These are phyloP conservation scores for Myzus persicae DNA, from an alignment of 1,140 invertebrate genomes.

Conservation along the genomic window DNA sequence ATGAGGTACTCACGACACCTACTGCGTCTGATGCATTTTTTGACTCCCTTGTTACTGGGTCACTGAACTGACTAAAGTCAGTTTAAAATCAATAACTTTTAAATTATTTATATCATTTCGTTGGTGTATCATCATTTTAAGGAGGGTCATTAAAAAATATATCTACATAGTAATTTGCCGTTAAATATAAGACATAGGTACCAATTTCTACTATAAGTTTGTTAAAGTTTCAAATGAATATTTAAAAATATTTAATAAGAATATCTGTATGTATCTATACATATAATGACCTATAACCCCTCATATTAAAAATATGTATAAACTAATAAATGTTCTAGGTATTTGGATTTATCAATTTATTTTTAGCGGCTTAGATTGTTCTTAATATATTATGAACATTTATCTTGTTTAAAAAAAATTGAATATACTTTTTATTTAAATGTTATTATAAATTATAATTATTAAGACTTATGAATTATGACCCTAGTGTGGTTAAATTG, in stretches of 20 bases:
- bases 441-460: no score
- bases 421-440: no score
- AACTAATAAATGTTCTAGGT: neutral
- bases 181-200: neutral
- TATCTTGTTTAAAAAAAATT: no score
- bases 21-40: neutral
- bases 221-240: neutral
- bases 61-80: slow-evolving; percentile 7
- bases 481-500: no score
- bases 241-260: neutral
- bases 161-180: neutral
- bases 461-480: no score
- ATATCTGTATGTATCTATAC: neutral
- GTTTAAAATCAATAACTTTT: slow-evolving; percentile 26
- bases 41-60: neutral
- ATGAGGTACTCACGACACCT: neutral
- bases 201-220: neutral
- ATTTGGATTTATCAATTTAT: no score
- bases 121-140: neutral
- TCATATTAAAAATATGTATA: neutral
- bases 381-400: no score
- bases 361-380: no score
- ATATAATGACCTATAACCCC: no score
- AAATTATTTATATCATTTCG: neutral
- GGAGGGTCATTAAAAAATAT: neutral